Evolutionary conservation across 2,888 invertebrate species (phyloP), one percentile per base, ranked within the genome.

Genomic region (Tetanocera ferruginea): DNA sequence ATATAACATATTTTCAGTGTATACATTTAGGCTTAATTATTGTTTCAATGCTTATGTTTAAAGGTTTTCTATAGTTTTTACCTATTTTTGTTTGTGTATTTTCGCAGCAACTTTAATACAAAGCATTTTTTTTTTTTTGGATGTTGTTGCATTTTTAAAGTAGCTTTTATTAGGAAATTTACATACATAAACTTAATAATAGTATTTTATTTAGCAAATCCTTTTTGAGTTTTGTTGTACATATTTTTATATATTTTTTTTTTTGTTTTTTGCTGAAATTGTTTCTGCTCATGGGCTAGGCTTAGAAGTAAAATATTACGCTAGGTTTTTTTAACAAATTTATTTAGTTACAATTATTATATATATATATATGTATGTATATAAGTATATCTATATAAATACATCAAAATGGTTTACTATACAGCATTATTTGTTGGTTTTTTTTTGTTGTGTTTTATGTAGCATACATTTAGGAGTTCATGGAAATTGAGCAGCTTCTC

Each of bases 21-120:
- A 34, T 66, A 66, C 37, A 34, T 66, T 66, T 37, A 66, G 19
- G 66, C 66, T 66, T 66, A 66, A n/a, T 60, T 60, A 66, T 66
- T 34, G 37, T 66, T 31, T 28, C n/a, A 55, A 23, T 55, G n/a
- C 55, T 55, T 55, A 55, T 23, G 5, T 19, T 1, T 55, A 19
- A 55, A 23, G 1, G n/a, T 55, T 55, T n/a, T 55, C 1, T 55
- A 55, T 19, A 19, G 19, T 55, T 55, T 19, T 55, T 55, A 1
- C 17, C 1, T 52, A 52, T 14, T 5, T 55, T 55, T 55, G 1
- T 55, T 19, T 8, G 28, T 64, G 4, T 9, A 51, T 23, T 49
- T 69, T 69, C 51, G 11, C 9, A 23, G 5, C 11, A 25, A 23
- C 43, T 25, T 43, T n/a, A 17, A 23, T 51, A 23, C 37, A 25